Evolutionary conservation across 2,113 vertebrate species (phyloP).

Genomic region (Cyprinodon brontotheroides): DNA sequence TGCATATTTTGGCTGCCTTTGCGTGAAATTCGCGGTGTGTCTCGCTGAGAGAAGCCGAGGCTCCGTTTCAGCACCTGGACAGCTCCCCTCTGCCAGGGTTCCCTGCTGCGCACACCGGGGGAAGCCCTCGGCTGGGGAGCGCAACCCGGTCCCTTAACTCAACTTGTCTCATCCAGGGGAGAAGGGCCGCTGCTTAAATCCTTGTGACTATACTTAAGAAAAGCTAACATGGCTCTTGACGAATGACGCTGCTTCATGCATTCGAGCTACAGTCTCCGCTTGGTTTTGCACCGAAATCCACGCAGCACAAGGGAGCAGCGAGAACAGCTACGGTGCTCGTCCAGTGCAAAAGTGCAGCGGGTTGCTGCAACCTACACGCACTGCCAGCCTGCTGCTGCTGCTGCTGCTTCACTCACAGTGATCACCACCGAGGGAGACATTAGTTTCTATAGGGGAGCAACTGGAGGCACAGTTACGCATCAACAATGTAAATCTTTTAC

Average conservation of each 20-base stretch:
- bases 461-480: constrained; percentile 47
- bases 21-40: constrained; percentile 32
- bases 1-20: constrained; percentile 61
- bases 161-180: neutral
- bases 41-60: constrained; percentile 11
- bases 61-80: constrained; percentile 71
- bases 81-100: constrained; percentile 67
- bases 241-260: constrained; percentile 61
- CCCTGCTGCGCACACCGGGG: constrained; percentile 74
- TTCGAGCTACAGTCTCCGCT: constrained; percentile 49
- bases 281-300: constrained; percentile 56
- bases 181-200: neutral
- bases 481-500: constrained; percentile 67
- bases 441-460: constrained; percentile 55
- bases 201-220: constrained; percentile 9
- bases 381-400: constrained; percentile 57
- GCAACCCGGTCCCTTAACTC: constrained; percentile 28
- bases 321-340: constrained; percentile 49
- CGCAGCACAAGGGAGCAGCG: constrained; percentile 47
- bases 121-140: constrained; percentile 65
- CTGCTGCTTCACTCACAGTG: constrained; percentile 51
- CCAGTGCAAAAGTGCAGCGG: constrained; percentile 63
- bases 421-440: constrained; percentile 67
- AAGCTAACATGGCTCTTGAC: constrained; percentile 44
- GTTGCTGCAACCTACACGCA: constrained; percentile 74